phyloP scores from a whole-genome alignment of 2,113 vertebrate genomes.

The Lepisosteus oculatus region DNA sequence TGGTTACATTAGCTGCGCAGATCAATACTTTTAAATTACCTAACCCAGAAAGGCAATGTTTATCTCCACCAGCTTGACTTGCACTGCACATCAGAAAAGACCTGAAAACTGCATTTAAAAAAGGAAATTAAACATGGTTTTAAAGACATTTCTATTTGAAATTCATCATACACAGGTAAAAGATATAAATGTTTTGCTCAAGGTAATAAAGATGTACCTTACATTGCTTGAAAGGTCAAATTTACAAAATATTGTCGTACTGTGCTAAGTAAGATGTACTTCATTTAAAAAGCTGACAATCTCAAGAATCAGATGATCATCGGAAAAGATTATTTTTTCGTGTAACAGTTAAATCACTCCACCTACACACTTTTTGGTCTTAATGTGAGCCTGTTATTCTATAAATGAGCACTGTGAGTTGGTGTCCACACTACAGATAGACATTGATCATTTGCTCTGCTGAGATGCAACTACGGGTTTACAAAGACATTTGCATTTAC shows the following conservation, averaged over 20 bases:
- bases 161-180: not conserved
- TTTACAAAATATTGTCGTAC: no score
- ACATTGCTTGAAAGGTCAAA: no score
- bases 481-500: no score
- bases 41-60: not conserved
- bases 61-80: not conserved
- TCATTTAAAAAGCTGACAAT: no score
- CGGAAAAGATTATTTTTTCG: no score
- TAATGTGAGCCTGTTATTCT: constrained; percentile 8
- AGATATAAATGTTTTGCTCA: not conserved
- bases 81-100: not conserved
- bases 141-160: not conserved
- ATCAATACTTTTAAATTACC: not conserved
- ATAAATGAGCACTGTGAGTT: not conserved
- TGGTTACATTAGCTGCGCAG: not conserved
- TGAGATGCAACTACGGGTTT: no score
- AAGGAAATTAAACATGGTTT: not conserved
- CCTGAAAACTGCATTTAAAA: not conserved
- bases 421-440: not conserved
- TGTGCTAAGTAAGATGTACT: no score
- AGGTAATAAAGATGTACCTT: no score
- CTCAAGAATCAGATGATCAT: no score
- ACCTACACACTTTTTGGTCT: constrained; percentile 10
- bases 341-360: not conserved
- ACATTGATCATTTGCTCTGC: constrained; percentile 7